Evolutionary conservation across 2,888 invertebrate genomes (phyloP), one percentile per base, ranked within the genome.

Genomic region (Lasioglossum lativentre): DNA sequence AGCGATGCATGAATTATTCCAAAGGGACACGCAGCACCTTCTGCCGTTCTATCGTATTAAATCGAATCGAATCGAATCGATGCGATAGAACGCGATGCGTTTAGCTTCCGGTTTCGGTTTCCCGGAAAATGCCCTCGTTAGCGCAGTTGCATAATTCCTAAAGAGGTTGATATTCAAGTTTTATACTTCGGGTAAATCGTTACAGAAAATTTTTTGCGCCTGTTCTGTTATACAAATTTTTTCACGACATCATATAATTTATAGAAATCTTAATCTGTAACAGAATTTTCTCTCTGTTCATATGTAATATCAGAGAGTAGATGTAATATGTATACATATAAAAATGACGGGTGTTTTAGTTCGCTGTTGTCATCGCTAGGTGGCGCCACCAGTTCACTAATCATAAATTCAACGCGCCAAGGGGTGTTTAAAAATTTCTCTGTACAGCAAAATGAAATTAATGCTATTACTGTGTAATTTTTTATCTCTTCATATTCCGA

Each of bases 1-100:
- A 82, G 78, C 30, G 45, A 8, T 84, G 84, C 90, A 91, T 91
- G 91, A 88, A 93, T 93, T 92, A 92, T 92, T 92, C 91, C 86
- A 86, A 76, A 23, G 52, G 81, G 42, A 45, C 52, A 38, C 5
- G 63, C 78, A 74, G 76, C 68, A 78, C 34, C 52, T 66, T 66
- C 72, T 52, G 80, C 73, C 73, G 75, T 78, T 78, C 75, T 70
- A 85, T 84, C 80, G 71, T 71, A 78, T 34, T 34, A 34, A n/a
- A n/a, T n/a, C n/a, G n/a, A n/a, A n/a, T n/a, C n/a, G 34, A 3
- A 34, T 80, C 71, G 68, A 75, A 80, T 75, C 83, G 74, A 86
- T 30, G 16, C 63, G 78, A 52, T 38, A 45, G 27, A 19, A n/a
- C 30, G 56, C 70, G 56, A 1, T 38, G 42, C 30, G 16, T 0